Evolutionary conservation across 2,113 vertebrate genomes (phyloP), one percentile per base, ranked within the genome.

Genomic region (Neogobius melanostomus): DNA sequence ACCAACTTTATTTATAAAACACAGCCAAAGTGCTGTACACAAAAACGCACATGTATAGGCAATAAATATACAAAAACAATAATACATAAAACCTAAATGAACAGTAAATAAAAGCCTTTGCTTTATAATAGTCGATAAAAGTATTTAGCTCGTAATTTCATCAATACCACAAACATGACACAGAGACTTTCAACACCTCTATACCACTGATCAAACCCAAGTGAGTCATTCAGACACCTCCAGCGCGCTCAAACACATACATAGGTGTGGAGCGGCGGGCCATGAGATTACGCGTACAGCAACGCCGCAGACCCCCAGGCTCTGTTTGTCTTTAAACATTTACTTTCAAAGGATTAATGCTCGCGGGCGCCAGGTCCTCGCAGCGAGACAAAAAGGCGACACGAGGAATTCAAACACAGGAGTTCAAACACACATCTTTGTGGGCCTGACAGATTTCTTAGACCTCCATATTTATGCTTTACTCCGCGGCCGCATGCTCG

Each of bases 251-350:
- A 80, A 80, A 84, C 73, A 62, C 66, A 75, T 62, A 75, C 79
- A 67, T 72, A 85, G 80, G 84, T 88, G 90, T 76, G 12, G 84
- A 86, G 84, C 73, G 76, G 73, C 81, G 68, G 46, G 36, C 79
- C 50, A 72, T 74, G 65, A 54, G 74, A 80, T 83, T 81, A 74
- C 74, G 82, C 74, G 51, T 74, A 87, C 72, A 71, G 84, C 88
- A 88, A 88, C 87, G 88, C 87, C 82, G 42, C 85, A 88, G 83
- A 86, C 81, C 88, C 85, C 82, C 71, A n/a, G 83, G 89, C 92
- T 92, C 88, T 95, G 94, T 95, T 95, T 95, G 94, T 92, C 91
- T 95, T 94, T 93, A 94, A 95, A 95, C 93, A 93, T 95, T 95
- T 95, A 94, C 94, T 95, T 93, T 93, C 88, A 93, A 93, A 94